Evolutionary conservation across 2,797 vertebrate species (phyloP).

Genomic region (Microcaecilia unicolor): DNA sequence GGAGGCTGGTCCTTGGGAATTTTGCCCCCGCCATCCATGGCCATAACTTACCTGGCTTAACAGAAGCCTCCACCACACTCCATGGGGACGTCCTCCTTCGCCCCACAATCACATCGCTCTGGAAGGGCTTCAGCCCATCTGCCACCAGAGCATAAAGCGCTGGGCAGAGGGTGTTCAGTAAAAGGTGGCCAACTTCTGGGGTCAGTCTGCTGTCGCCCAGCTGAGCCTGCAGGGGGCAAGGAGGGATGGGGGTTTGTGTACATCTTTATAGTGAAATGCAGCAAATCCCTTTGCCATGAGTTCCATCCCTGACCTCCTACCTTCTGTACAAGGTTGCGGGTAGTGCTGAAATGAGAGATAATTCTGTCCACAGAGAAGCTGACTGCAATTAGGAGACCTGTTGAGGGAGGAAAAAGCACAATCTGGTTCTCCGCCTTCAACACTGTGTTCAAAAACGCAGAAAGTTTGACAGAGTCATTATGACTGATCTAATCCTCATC

Average conservation of each 20-base stretch:
- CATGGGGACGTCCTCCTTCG: constrained; percentile 82
- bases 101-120: constrained; percentile 88
- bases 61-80: constrained; percentile 83
- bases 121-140: constrained; percentile 84
- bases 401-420: neutral
- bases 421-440: rapidly evolving
- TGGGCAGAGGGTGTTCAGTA: constrained; percentile 83
- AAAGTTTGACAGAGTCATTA: no score
- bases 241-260: no score
- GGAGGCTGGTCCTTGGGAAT: no score
- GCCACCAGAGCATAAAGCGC: constrained; percentile 75
- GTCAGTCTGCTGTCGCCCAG: constrained; percentile 86
- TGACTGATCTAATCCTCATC: no score
- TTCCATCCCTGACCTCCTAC: constrained; percentile 40
- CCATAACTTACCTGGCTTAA: no score
- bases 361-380: constrained; percentile 84
- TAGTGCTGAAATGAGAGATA: constrained; percentile 82
- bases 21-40: no score
- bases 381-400: constrained; percentile 58
- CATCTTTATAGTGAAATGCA: no score
- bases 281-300: neutral
- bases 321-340: constrained; percentile 88
- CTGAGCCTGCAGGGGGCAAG: constrained; percentile 60
- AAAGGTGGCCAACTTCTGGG: constrained; percentile 80
- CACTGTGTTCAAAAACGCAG: no score